Base-by-base conservation (phyloP, 2,888 invertebrate genomes). In the Dioctria rufipes region DNA sequence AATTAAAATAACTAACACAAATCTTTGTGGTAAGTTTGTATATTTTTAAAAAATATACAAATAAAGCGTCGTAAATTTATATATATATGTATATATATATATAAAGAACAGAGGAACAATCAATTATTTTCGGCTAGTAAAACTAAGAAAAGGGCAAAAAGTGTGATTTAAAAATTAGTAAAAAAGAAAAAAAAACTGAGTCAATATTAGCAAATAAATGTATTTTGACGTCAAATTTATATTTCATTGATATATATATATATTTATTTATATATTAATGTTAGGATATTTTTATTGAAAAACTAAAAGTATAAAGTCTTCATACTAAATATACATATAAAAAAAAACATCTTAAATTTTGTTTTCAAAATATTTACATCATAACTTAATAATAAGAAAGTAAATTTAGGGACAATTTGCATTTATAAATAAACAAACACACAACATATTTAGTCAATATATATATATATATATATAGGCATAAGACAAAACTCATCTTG, bases 171-270 rank as follows among this genome's bases (percentile, higher is more conserved):
- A 63, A 77, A 37, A 61, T n/a, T 66, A 66, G 13, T 77, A 61
- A 51, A 66, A 66, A 49, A 71, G 54, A 80, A 25, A 25, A 25
- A 25, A 25, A 25, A 25, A 25, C 25, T 25, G 25, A 80, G 80
- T 80, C 80, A 80, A 80, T 80, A 80, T 80, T 80, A 80, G 71
- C 5, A 73, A 73, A n/a, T 71, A 73, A 60, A 49, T 61, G 77
- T 63, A 77, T 77, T 77, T 77, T 43, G 63, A 77, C 49, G 63
- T 11, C 13, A 73, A 54, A 60, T 9, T 60, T 54, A 73, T 4
- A 54, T 25, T 73, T 58, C 40, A 73, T 73, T 58, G 60, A 73
- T 58, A 73, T 25, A 25, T 25, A 25, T 25, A 25, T 25, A 25
- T 58, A 73, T 73, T 73, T 73, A 73, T 73, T 73, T 73, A 73